Percentiles rank a stretch among this genome's conserved stretches.
These are phyloP conservation scores for Spongia lamella DNA, from an alignment of 37 sponge, comb jelly and placozoan genomes.

Conservation along the genomic window DNA sequence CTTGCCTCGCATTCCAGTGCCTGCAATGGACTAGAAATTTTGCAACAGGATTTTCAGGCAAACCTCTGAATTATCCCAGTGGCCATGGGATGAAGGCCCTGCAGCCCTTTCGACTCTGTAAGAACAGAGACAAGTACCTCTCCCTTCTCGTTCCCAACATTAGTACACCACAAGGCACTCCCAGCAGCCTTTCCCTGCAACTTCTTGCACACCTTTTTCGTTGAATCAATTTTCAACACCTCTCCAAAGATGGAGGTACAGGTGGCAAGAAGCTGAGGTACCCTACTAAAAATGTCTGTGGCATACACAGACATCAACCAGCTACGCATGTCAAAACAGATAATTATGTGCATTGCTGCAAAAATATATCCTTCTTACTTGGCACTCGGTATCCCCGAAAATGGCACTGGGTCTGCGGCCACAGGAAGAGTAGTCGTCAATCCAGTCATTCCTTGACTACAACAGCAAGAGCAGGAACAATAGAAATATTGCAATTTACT, in stretches of 20 bases:
- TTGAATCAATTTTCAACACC: constrained; percentile 54
- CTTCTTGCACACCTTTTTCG: constrained; percentile 57
- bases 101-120: constrained; percentile 6
- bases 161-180: constrained; percentile 49
- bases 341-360: no score
- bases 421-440: no score
- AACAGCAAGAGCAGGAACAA: no score
- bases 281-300: constrained; percentile 25
- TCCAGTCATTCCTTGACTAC: constrained; percentile 27
- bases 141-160: constrained; percentile 61
- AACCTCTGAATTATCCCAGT: constrained; percentile 37
- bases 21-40: no score
- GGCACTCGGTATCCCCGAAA: no score
- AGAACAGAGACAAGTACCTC: constrained; percentile 41
- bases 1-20: no score
- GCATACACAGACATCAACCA: constrained; percentile 29
- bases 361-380: no score
- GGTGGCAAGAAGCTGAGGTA: constrained; percentile 28
- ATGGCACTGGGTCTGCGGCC: no score
- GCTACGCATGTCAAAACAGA: no score
- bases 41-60: no score
- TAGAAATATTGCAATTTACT: no score
- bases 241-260: constrained; percentile 28
- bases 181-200: constrained; percentile 32
- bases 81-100: constrained; percentile 5